Base-by-base conservation (phyloP, 2,113 vertebrate species). In the Elephantulus edwardii region DNA sequence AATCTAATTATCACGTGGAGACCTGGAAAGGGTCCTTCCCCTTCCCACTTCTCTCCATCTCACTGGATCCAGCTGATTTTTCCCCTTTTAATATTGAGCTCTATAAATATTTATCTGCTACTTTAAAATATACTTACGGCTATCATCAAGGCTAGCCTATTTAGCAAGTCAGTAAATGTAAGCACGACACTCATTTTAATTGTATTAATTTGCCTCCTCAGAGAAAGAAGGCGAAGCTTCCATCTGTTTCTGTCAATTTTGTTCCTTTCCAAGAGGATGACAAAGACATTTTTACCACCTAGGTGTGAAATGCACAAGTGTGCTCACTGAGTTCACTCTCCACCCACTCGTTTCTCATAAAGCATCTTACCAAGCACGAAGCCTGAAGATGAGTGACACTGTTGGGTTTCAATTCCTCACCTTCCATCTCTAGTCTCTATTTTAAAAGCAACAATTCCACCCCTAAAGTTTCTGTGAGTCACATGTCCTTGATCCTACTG, bases 201-300 rank as follows among this genome's bases (percentile, higher is more conserved):
- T 89, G 64, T 89, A 92, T 95, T 91, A 93, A 87, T 94, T 95
- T 1, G 1, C 74, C 62, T 87, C 85, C 50, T 87, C 75, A 81
- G 74, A 87, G 77, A 84, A 92, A 93, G 48, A 92, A 92, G 68
- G 22, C 33, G 10, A 92, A 92, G 28, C 12, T 85, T 88, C 90
- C 94, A 94, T 93, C 89, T 95, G 92, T 90, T 13, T 76, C 44
- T 93, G 60, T 86, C 74, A 94, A 84, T 92, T 93, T 92, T 84
- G 16, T 80, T 93, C 89, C 68, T 81, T 91, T 84, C 52, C 87
- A 89, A 94, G 42, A 76, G 86, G 60, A 86, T 44, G 68, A 81
- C 52, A 86, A 91, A 91, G 86, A 91, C 72, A 77, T 89, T 94
- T 95, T 92, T 82, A 82, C 54, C 48, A 83, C 10, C 50, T 64